Evolutionary conservation across 2,797 vertebrate species (phyloP).

Genomic region (Schizothorax lantsangensis): DNA sequence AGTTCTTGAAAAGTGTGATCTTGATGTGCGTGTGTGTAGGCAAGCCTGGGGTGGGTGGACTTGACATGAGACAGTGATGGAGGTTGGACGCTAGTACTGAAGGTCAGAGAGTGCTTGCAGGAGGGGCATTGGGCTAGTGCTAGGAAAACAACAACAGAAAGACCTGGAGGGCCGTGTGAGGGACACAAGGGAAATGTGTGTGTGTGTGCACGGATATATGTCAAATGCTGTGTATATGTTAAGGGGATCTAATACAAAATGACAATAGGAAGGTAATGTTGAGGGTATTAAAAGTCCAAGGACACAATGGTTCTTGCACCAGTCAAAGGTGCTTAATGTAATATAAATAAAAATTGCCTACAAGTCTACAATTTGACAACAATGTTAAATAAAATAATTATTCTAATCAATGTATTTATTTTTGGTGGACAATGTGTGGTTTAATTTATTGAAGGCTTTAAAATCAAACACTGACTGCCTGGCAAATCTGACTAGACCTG

Average conservation of each 20-base stretch:
- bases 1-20: constrained; percentile 12
- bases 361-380: background rate
- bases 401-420: no score
- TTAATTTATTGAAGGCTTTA: background rate
- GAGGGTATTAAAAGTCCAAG: constrained; percentile 30
- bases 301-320: constrained; percentile 13
- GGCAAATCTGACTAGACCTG: background rate
- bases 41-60: constrained; percentile 37
- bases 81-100: constrained; percentile 48
- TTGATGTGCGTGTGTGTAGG: background rate
- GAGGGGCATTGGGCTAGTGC: constrained; percentile 38
- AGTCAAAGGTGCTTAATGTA: background rate
- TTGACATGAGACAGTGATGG: constrained; percentile 52
- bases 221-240: constrained; percentile 52
- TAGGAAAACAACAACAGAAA: constrained; percentile 48
- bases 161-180: constrained; percentile 35
- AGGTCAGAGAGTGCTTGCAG: constrained; percentile 55
- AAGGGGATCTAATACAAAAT: constrained; percentile 41
- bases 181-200: constrained; percentile 20
- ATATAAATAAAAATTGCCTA: background rate
- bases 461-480: background rate
- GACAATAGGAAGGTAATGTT: constrained; percentile 49
- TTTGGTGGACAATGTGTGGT: background rate
- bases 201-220: background rate
- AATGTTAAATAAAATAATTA: background rate